phyloP scores from a whole-genome alignment of 1,140 invertebrate genomes.

The Oppia nitens region DNA sequence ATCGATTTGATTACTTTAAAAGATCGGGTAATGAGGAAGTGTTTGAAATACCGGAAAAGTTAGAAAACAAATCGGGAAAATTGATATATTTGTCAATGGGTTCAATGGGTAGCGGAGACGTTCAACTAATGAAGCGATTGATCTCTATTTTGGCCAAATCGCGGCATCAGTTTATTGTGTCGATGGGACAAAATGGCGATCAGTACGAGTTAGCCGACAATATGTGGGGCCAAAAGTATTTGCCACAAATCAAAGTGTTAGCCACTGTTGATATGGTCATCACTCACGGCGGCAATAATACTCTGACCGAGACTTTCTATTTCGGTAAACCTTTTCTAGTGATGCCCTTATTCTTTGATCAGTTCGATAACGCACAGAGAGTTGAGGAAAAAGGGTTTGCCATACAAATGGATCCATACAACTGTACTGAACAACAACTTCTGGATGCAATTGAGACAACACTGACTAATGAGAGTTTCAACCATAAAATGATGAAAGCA shows the following conservation, averaged over 20 bases:
- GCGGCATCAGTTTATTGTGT: constrained; percentile 4
- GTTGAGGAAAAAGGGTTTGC: too few species aligned
- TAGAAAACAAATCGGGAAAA: too few species aligned
- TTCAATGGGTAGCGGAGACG: constrained; percentile 20
- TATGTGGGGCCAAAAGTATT: too few species aligned
- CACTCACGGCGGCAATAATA: constrained; percentile 11
- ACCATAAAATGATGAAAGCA: not conserved
- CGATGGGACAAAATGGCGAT: not conserved
- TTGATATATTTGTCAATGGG: constrained; percentile 15
- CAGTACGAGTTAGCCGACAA: constrained; percentile 16
- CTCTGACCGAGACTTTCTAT: constrained; percentile 6
- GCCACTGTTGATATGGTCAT: constrained; percentile 6
- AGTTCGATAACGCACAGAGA: too few species aligned
- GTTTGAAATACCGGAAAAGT: too few species aligned
- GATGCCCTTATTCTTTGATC: constrained; percentile 7
- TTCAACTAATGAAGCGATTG: constrained; percentile 9
- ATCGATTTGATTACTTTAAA: too few species aligned
- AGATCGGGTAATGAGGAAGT: too few species aligned
- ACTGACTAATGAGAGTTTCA: constrained; percentile 3
- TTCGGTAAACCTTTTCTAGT: constrained; percentile 8
- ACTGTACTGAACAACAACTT: not conserved
- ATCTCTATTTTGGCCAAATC: not conserved
- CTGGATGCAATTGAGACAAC: not conserved
- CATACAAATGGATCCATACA: not conserved
- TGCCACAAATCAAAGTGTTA: not conserved